Base-by-base conservation (phyloP, 1,140 invertebrate species). In the Sarcophaga peregrina region DNA sequence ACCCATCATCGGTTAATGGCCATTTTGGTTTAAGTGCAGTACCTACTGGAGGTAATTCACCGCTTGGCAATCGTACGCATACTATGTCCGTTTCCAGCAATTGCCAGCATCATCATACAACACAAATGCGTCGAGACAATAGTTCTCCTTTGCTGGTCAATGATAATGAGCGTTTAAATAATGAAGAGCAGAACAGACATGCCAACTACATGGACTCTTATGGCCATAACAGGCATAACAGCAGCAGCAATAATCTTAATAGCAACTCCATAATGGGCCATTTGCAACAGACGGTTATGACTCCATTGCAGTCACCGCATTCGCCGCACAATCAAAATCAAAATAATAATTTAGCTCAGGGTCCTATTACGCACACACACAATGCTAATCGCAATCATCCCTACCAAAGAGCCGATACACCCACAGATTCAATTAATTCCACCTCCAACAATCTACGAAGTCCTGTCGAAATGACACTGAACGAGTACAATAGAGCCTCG, bases 401-500 rank as follows among this genome's bases (percentile, higher is more conserved):
- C 82, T 90, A 90, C 87, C 88, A 89, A 89, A 87, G 88, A 86
- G 74, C 68, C n/a, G 82, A 83, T 37, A 52, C 48, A 37, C 52
- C 62, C 13, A 9, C 68, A 5, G 8, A 62, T 85, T 62, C 82
- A 82, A 78, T 82, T 83, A 52, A 86, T 84, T 68, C 85, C 15
- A 72, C 47, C 48, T 8, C n/a, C 45, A 20, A 85, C 78, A 83
- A 47, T 72, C 75, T 45, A 85, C 86, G 89, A 54, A 90, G 87
- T 86, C 87, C 89, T 48, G 87, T 85, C 10, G 89, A 90, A 20
- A 90, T 90, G 20, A 90, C 89, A 15, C 83, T 90, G 37, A 90
- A 90, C 80, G 89, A 90, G 82, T 90, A 90, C 83, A 89, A 89
- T 76, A 85, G 87, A 2, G 88, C 85, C 81, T 86, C 88, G 73